Evolutionary conservation across 1,140 invertebrate species (phyloP), one percentile per base, ranked within the genome.

Genomic region (Papilio machaon): DNA sequence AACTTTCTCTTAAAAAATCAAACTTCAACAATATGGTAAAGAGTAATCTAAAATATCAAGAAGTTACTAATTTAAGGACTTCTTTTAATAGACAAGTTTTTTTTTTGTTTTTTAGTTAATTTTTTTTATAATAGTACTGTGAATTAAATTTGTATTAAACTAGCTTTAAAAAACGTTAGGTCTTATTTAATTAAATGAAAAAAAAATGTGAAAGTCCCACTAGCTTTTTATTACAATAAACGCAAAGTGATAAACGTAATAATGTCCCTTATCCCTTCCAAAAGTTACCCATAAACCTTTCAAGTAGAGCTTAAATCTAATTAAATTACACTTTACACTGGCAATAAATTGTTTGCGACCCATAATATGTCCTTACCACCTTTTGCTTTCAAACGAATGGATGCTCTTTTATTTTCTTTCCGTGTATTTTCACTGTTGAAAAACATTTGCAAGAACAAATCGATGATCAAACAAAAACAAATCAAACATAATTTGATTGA

Each of bases 311-410:
- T 76, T 47, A 76, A 76, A 76, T 15, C n/a, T 30, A 76, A 76
- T 76, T 76, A 76, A 76, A 76, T 49, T 76, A 76, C 74, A 52
- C 13, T 76, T 76, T 30, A 23, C 54, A 76, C 49, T 5, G 23
- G 74, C 13, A n/a, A 52, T 76, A 76, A 49, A 76, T 76, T 76
- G 74, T 30, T 76, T 49, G 74, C 74, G 47, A 76, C 74, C 74
- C 46, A 52, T n/a, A 47, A 46, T 75, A 75, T 76, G 9, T 52
- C 5, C 64, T 70, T n/a, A 4, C 64, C 30, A 35, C 23, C 38
- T 35, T 67, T 67, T 17, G 64, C 64, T 35, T 35, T 38, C 6
- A 70, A 6, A 35, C 23, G 64, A 35, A 13, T 70, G 64, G 64
- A 70, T 35, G 13, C 11, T 15, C 9, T 5, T 23, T 23, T 23